These are phyloP conservation scores for Clostera curtula DNA, from an alignment of 2,888 invertebrate species.

Conservation along the genomic window DNA sequence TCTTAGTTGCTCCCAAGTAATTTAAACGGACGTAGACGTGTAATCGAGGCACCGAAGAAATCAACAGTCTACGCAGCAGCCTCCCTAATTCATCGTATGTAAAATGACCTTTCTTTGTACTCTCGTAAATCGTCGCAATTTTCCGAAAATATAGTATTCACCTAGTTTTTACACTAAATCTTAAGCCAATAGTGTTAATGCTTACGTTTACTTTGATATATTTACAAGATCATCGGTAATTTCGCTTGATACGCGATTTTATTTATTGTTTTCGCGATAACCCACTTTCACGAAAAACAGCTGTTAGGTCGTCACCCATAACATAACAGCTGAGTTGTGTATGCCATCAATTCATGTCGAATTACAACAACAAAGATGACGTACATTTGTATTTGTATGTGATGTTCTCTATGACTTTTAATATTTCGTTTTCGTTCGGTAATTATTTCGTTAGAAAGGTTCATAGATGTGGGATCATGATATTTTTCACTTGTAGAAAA, in stretches of 20 bases:
- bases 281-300: slow-evolving; percentile 60
- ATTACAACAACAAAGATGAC: not conserved
- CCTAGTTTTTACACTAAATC: slow-evolving; percentile 11
- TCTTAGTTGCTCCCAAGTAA: slow-evolving; percentile 26
- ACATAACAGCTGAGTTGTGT: slow-evolving; percentile 42
- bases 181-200: no score
- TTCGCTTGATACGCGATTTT: slow-evolving; percentile 5
- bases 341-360: slow-evolving; percentile 6
- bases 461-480: no score
- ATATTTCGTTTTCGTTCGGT: no score
- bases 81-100: slow-evolving; percentile 33
- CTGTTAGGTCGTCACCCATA: slow-evolving; percentile 58
- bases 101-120: slow-evolving; percentile 53
- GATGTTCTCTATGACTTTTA: not conserved
- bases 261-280: slow-evolving; percentile 21
- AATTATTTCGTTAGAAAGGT: no score
- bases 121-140: slow-evolving; percentile 39
- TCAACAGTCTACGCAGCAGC: slow-evolving; percentile 10
- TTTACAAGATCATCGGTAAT: slow-evolving; percentile 11
- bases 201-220: no score
- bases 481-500: no score
- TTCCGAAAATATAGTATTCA: slow-evolving; percentile 20
- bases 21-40: slow-evolving; percentile 12
- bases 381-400: not conserved
- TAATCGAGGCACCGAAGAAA: slow-evolving; percentile 11